Conservation (phyloP, 2,113 vertebrate genomes). For the Syngnathus floridae region DNA sequence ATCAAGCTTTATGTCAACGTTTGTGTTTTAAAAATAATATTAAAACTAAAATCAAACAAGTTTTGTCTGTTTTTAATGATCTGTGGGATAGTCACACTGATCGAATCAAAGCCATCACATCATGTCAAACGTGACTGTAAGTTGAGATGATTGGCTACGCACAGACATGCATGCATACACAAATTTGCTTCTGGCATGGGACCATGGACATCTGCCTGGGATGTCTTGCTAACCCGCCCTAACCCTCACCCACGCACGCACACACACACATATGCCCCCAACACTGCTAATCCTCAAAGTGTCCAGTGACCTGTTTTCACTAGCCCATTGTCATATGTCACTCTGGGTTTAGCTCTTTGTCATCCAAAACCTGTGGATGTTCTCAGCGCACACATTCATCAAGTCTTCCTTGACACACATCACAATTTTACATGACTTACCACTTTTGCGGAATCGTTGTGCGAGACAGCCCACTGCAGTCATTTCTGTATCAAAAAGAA, state of each 20-base stretch:
- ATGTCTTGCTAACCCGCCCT: constrained; percentile 5
- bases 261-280: neutral
- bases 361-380: constrained; percentile 55
- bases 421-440: neutral
- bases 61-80: too few species aligned
- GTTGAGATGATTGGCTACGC: constrained; percentile 37
- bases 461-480: neutral
- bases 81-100: neutral
- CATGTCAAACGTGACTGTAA: constrained; percentile 35
- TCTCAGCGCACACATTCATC: constrained; percentile 43
- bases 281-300: constrained; percentile 31
- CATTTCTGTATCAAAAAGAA: neutral
- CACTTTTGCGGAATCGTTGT: neutral
- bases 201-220: constrained; percentile 49
- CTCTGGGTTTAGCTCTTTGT: constrained; percentile 20
- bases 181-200: constrained; percentile 35
- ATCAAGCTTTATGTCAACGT: too few species aligned
- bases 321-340: constrained; percentile 17
- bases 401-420: constrained; percentile 11
- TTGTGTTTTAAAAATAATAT: too few species aligned
- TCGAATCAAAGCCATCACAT: neutral
- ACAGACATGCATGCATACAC: constrained; percentile 29
- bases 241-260: constrained; percentile 16
- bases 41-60: too few species aligned
- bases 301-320: constrained; percentile 57